A percentile compares a stretch with the other conserved stretches of the same genome.
Conservation (phyloP, 2,888 invertebrate genomes). For the Syrista parreyssii region DNA sequence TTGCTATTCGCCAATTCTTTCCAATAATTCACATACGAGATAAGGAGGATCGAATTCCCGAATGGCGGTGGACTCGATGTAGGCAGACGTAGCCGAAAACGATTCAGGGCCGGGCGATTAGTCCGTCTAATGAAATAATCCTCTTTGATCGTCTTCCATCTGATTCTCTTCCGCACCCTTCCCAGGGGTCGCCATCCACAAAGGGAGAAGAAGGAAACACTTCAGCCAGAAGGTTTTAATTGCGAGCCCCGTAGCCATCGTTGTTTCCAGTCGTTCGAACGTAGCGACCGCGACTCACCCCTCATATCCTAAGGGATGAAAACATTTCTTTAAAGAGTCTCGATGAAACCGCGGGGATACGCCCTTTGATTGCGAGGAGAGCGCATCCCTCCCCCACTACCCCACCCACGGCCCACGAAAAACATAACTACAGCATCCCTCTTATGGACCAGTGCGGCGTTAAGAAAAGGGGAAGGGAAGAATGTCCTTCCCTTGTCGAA, state of each 20-base stretch:
- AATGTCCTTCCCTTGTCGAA: conserved; percentile 9
- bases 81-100: too few relatives aligned
- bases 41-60: neutral
- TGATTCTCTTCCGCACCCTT: conserved; percentile 40
- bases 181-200: conserved; percentile 36
- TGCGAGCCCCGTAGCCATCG: conserved; percentile 51
- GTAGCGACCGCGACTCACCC: conserved; percentile 12
- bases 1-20: neutral
- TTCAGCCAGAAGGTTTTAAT: conserved; percentile 64
- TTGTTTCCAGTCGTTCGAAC: conserved; percentile 51
- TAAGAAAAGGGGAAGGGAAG: too few relatives aligned
- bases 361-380: conserved; percentile 39
- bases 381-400: conserved; percentile 1
- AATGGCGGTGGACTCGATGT: neutral
- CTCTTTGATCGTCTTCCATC: conserved; percentile 56
- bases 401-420: conserved; percentile 13
- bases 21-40: neutral
- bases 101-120: conserved; percentile 49
- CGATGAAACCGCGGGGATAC: conserved; percentile 29
- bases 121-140: conserved; percentile 63
- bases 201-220: conserved; percentile 51
- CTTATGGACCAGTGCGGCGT: too few relatives aligned
- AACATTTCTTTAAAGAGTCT: conserved; percentile 42
- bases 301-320: neutral
- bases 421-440: conserved; percentile 14